Conservation (phyloP, 2,113 vertebrate species). For the Progne subis region DNA sequence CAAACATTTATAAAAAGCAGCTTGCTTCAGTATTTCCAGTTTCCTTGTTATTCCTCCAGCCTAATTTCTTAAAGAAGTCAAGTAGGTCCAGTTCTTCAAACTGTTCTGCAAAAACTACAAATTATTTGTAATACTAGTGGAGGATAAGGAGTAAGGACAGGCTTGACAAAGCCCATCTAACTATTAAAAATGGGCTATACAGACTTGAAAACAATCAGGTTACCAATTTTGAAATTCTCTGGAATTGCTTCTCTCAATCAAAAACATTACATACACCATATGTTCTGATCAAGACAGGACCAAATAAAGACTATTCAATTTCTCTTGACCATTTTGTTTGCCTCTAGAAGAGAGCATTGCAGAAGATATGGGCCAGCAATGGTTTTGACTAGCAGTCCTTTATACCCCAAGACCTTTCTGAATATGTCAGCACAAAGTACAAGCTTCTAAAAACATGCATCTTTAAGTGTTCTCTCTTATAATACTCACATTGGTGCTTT, state of each 20-base stretch:
- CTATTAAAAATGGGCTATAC: not conserved
- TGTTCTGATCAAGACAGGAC: not conserved
- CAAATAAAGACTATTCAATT: not conserved
- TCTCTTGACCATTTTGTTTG: not conserved
- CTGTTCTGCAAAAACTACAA: slow-evolving; percentile 7
- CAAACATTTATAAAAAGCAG: slow-evolving; percentile 35
- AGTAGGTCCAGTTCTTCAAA: not conserved
- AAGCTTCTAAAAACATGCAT: not conserved
- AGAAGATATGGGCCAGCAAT: not conserved
- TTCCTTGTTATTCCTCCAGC: not conserved
- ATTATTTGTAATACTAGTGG: not conserved
- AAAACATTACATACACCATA: not conserved
- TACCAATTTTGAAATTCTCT: not conserved
- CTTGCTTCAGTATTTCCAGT: not conserved
- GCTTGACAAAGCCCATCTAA: not conserved
- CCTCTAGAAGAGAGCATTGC: not conserved
- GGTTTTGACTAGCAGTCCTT: not conserved
- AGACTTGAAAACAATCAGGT: not conserved
- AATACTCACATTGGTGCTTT: not conserved
- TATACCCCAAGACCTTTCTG: not conserved
- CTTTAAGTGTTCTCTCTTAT: not conserved
- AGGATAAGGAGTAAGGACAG: not conserved
- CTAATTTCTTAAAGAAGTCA: not conserved
- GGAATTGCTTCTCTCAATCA: not conserved
- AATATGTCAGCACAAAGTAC: not conserved